phyloP scores from a whole-genome alignment of 2,113 vertebrate genomes.

The Apeltes quadracus region DNA sequence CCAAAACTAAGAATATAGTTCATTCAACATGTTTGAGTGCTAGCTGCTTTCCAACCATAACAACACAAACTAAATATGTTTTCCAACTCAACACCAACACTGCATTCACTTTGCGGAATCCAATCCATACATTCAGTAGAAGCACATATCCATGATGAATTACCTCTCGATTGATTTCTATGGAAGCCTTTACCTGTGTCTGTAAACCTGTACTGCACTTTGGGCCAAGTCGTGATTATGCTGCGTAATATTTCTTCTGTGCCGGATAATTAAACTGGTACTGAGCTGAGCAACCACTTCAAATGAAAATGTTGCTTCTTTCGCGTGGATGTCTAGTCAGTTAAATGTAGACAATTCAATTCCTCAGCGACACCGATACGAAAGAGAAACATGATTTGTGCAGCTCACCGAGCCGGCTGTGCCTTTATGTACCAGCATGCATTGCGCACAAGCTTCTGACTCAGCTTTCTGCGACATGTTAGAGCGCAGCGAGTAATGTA shows the following conservation, averaged over 20 bases:
- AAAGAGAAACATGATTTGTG: background rate
- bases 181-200: conserved; percentile 45
- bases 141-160: conserved; percentile 22
- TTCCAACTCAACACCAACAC: conserved; percentile 11
- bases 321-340: background rate
- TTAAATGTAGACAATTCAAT: background rate
- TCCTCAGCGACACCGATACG: background rate
- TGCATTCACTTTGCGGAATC: conserved; percentile 4
- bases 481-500: background rate
- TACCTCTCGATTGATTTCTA: conserved; percentile 12
- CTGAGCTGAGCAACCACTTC: background rate
- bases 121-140: background rate
- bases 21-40: conserved; percentile 26
- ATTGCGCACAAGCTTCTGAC: background rate
- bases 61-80: conserved; percentile 4
- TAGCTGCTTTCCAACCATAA: conserved; percentile 29
- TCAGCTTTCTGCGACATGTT: background rate
- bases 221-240: conserved; percentile 54
- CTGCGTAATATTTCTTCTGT: conserved; percentile 51
- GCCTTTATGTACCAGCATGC: background rate
- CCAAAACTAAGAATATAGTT: conserved; percentile 1
- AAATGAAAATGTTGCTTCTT: background rate
- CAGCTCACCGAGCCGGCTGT: background rate
- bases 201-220: conserved; percentile 65
- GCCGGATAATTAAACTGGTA: conserved; percentile 17